Conservation (phyloP, 2,797 vertebrate genomes). For the Periparus ater region DNA sequence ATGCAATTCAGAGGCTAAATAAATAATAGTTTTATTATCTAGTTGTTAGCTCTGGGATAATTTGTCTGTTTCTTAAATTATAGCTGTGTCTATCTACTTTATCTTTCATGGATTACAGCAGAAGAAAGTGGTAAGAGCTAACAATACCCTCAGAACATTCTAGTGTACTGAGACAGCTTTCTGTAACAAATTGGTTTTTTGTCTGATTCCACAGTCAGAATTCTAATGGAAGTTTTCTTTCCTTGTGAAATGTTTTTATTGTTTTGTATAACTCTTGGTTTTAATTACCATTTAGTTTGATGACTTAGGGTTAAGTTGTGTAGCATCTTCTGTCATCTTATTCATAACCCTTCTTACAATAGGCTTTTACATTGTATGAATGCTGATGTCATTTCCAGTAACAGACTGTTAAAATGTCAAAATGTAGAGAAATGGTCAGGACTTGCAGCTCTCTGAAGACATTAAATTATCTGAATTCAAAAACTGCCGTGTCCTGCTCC, state of each 20-base stretch:
- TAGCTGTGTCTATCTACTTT: neutral
- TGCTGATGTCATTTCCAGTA: neutral
- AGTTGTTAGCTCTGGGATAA: neutral
- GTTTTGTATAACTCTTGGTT: neutral
- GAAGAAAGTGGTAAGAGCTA: neutral
- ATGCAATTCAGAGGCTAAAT: neutral
- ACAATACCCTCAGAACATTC: neutral
- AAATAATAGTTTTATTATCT: neutral
- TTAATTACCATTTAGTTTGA: neutral
- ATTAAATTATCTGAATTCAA: neutral
- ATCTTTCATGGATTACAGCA: neutral
- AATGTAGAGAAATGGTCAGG: neutral
- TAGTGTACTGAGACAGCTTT: neutral
- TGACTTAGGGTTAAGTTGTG: neutral
- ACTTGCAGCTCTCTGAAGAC: neutral
- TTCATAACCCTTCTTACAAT: neutral
- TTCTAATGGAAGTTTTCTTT: neutral
- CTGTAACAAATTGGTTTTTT: neutral
- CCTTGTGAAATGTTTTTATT: neutral
- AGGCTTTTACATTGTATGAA: neutral
- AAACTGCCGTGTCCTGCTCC: accelerated
- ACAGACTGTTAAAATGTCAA: neutral
- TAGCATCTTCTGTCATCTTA: neutral
- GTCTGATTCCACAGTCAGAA: neutral
- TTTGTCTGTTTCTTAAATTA: neutral